A percentile compares a stretch with the other conserved stretches of the same genome.
These are phyloP conservation scores for Lepilemur septentrionalis DNA, from an alignment of 2,797 vertebrate species.

Conservation along the genomic window DNA sequence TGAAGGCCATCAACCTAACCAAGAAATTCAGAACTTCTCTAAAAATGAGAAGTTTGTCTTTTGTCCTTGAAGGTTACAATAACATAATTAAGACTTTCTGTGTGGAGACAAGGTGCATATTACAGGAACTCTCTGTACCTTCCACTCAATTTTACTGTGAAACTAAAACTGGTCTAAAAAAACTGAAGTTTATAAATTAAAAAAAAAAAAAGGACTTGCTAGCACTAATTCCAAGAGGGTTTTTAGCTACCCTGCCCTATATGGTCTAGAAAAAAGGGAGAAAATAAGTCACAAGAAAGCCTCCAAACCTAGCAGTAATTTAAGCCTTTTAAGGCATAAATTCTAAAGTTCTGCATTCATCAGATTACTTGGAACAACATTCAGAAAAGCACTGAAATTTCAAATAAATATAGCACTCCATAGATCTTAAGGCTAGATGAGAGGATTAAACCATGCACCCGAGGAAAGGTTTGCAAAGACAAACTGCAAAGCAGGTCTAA, in stretches of 20 bases:
- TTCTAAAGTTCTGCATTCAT: slow-evolving; percentile 50
- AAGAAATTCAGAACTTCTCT: neutral
- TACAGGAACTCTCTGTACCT: neutral
- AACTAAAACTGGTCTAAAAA: slow-evolving; percentile 22
- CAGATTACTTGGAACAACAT: slow-evolving; percentile 5
- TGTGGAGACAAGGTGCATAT: neutral
- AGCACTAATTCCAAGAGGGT: slow-evolving; percentile 27
- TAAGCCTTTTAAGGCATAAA: slow-evolving; percentile 56
- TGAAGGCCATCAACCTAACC: neutral
- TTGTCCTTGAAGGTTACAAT: neutral
- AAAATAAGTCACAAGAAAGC: slow-evolving; percentile 45
- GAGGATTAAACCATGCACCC: slow-evolving; percentile 1
- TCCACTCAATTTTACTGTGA: neutral
- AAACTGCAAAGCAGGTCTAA: slow-evolving; percentile 18
- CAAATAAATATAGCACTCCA: slow-evolving; percentile 43
- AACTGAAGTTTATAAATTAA: neutral
- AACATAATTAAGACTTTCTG: neutral
- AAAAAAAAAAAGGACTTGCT: neutral
- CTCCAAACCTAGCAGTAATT: neutral
- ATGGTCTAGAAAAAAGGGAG: neutral
- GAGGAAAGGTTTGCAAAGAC: neutral
- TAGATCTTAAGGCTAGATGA: neutral
- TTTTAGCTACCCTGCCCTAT: slow-evolving; percentile 1
- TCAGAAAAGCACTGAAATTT: slow-evolving; percentile 49
- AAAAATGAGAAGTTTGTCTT: neutral